Base-by-base conservation (phyloP, 2,113 vertebrate species). In the Chaenogobius annularis region DNA sequence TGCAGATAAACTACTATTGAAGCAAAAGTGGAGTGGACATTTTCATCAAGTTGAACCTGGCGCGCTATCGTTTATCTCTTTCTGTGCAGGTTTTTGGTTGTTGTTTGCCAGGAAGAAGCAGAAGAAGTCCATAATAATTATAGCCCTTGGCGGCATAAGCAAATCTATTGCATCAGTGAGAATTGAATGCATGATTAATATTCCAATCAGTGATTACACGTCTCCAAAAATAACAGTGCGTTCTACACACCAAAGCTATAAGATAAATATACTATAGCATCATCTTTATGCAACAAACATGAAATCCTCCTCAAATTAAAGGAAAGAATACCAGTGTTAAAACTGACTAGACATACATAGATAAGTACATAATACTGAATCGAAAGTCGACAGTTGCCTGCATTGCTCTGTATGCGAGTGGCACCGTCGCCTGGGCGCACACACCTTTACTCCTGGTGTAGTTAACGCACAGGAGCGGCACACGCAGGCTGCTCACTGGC, bases 381-480 rank as follows among this genome's bases (percentile, higher is more conserved):
- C 78, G 54, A 15, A 71, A 74, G 31, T 55, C 71, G 64, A 84
- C 62, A 43, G 12, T 52, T 31, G 59, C 46, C 74, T 80, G 80
- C 73, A 68, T 69, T 65, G 63, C 77, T 77, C 63, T 69, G 68
- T 78, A 46, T 66, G 66, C 59, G 35, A n/a, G 70, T 63, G 70
- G 69, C 40, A 80, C 37, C 46, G 67, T 66, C 66, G 61, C 23
- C 31, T 19, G 22, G 55, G 10, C 47, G 74, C 50, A n/a, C 62
- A 40, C 43, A 74, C 68, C 68, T 72, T 70, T 74, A 74, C 73
- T 69, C 79, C 71, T 75, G 75, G 81, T 55, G 69, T 72, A 62
- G 69, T 80, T 91, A 78, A 85, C 84, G 87, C 85, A 83, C 52
- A 69, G 72, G 73, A 79, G 81, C 59, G 78, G 85, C 83, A 75